These are phyloP conservation scores for Holacanthella duospinosa DNA, from an alignment of 2,888 invertebrate species.

Conservation along the genomic window DNA sequence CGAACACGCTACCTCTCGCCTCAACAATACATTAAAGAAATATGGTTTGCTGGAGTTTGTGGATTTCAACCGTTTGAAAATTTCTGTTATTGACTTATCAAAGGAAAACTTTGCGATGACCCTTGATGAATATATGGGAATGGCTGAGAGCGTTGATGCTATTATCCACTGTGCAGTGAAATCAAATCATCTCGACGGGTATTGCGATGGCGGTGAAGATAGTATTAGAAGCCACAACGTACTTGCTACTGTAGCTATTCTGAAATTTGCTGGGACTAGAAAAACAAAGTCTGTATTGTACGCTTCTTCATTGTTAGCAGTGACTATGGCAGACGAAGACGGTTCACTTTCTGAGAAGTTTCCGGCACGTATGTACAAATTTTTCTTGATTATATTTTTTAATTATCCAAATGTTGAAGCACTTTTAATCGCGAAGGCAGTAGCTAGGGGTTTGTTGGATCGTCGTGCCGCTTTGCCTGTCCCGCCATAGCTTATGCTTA, in stretches of 20 bases:
- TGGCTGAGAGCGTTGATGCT: conserved; percentile 17
- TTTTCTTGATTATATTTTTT: no score
- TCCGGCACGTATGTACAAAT: no score
- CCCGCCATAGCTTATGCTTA: no score
- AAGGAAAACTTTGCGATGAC: conserved; percentile 15
- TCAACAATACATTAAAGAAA: conserved; percentile 16
- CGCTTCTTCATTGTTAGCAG: conserved; percentile 20
- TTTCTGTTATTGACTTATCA: conserved; percentile 13
- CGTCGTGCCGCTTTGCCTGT: no score
- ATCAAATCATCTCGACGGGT: conserved; percentile 24
- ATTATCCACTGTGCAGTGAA: conserved; percentile 29
- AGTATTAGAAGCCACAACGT: conserved; percentile 22
- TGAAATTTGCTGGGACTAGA: conserved; percentile 18
- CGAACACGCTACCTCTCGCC: conserved; percentile 12
- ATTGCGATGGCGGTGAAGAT: conserved; percentile 14
- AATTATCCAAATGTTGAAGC: no score
- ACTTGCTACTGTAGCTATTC: conserved; percentile 20
- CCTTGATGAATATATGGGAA: conserved; percentile 9
- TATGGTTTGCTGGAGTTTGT: conserved; percentile 12
- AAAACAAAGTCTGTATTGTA: conserved; percentile 24
- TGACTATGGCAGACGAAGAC: conserved; percentile 4
- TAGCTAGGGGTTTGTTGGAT: no score
- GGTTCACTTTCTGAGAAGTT: conserved; percentile 19
- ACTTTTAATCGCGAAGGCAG: no score
- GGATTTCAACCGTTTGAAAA: not conserved